Base-by-base conservation (phyloP, 2,113 vertebrate species). In the Pleuronectes platessa region DNA sequence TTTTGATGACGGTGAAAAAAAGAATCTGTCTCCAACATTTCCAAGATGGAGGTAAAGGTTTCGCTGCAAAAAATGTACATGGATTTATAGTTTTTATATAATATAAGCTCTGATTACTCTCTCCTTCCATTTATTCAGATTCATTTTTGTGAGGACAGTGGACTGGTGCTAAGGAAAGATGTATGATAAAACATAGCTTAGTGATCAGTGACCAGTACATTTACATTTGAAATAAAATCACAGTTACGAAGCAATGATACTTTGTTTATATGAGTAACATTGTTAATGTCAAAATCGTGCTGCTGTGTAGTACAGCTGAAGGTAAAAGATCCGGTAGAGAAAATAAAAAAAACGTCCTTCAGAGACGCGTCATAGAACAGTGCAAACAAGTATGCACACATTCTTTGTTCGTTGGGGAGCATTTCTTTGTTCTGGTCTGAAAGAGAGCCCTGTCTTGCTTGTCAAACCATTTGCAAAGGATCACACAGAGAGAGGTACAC, bases 351-450 rank as follows among this genome's bases (percentile, higher is more conserved):
- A 35, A 55, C 15, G 7, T 47, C 56, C 69, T 70, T 61, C 17
- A 26, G 17, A 18, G 61, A 40, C 5, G 18, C 0, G 2, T 7
- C 1, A 1, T 15, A 18, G 42, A 65, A 55, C 37, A 51, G 55
- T 26, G 54, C 70, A 12, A 3, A 13, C 40, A 18, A 17, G 40
- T 7, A 17, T 62, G 64, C 27, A 11, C 15, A 18, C 1, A 15
- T 26, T 45, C 5, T 59, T 66, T 71, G 54, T 67, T 70, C 61
- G 68, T 24, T 58, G 20, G 20, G 27, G n/a, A 51, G 62, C 45
- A 45, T 53, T 65, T 51, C 42, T 78, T 69, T 65, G 45, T 78
- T 78, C 54, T 15, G 40, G 20, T 55, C 60, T 49, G 18, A 77
- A 53, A 40, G 23, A 56, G 27, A 68, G 59, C 72, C 62, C 74